Conservation (phyloP, 1,140 invertebrate species). For the Drosophila sulfurigaster region DNA sequence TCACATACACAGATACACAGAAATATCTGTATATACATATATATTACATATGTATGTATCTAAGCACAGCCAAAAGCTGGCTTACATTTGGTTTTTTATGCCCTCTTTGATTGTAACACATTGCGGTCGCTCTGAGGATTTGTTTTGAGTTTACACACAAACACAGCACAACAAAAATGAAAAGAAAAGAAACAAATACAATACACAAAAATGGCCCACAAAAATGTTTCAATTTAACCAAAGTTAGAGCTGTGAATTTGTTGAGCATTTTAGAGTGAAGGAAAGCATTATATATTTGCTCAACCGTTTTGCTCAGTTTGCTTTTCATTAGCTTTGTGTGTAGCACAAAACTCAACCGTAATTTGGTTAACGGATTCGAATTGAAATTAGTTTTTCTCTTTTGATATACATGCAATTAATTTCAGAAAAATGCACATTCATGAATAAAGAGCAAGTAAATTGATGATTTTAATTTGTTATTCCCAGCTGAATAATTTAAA, state of each 20-base stretch:
- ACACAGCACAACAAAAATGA: conserved; percentile 1
- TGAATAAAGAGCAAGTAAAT: no score
- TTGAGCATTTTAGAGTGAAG: background rate
- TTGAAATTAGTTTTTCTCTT: background rate
- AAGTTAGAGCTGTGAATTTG: conserved; percentile 1
- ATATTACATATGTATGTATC: conserved; percentile 3
- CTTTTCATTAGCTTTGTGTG: background rate
- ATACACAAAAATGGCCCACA: conserved; percentile 11
- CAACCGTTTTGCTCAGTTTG: background rate
- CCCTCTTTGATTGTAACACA: conserved; percentile 40
- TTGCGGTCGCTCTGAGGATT: conserved; percentile 31
- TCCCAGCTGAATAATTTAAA: background rate
- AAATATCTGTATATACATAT: conserved; percentile 5
- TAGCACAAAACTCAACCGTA: background rate
- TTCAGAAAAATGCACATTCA: no score
- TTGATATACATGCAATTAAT: background rate
- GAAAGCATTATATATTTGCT: background rate
- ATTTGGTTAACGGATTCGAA: background rate
- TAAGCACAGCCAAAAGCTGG: conserved; percentile 12
- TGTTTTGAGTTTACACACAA: conserved; percentile 11
- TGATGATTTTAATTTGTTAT: no score
- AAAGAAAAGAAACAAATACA: background rate
- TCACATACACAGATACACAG: background rate
- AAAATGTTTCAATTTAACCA: conserved; percentile 26
- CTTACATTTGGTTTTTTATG: conserved; percentile 31